These are phyloP conservation scores for Saccostrea echinata DNA, from an alignment of 1,140 invertebrate genomes.

Conservation along the genomic window DNA sequence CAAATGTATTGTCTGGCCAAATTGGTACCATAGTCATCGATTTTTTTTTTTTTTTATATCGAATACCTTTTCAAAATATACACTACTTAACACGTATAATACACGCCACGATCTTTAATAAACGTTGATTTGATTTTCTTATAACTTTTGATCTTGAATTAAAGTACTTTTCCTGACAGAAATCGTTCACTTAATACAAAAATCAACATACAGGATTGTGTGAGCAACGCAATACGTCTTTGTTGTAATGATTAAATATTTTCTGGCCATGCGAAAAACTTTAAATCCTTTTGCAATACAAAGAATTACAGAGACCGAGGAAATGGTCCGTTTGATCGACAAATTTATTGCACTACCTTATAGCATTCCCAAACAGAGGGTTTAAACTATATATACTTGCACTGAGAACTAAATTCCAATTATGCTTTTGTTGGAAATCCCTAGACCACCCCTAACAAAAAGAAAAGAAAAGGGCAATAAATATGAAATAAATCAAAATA, in stretches of 20 bases:
- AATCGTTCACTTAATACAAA: background rate
- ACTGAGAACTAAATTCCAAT: too few species aligned
- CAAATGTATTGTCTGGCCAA: background rate
- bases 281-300: constrained; percentile 17
- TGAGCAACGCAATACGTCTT: background rate
- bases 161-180: background rate
- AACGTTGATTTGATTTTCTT: background rate
- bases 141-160: background rate
- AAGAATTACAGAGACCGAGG: background rate
- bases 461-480: too few species aligned
- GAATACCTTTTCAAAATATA: too few species aligned
- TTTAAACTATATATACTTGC: too few species aligned
- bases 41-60: background rate
- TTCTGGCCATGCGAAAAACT: background rate
- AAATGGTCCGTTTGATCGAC: background rate
- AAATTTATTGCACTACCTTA: constrained; percentile 17
- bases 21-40: background rate
- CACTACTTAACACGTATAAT: too few species aligned
- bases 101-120: background rate
- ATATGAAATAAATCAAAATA: too few species aligned
- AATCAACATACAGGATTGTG: background rate
- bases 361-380: too few species aligned
- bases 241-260: background rate
- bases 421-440: too few species aligned
- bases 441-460: too few species aligned